Conservation (phyloP, 2,113 vertebrate species). For the Cebus imitator region DNA sequence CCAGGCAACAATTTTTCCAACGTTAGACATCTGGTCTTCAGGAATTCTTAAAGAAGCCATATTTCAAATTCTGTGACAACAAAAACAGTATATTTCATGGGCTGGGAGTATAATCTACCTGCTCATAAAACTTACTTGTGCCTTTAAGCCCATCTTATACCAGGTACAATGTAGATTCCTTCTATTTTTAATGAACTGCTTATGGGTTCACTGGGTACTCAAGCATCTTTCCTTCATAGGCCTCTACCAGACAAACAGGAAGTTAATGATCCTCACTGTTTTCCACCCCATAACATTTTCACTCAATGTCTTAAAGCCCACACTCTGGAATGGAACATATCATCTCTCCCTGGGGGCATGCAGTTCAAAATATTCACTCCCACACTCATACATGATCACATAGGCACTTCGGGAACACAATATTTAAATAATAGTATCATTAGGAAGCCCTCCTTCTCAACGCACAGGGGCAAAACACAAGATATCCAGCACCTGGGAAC, state of each 20-base stretch:
- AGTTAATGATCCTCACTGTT: neutral
- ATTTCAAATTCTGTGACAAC: neutral
- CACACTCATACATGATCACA: neutral
- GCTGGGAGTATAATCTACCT: neutral
- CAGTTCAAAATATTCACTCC: neutral
- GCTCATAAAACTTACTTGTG: neutral
- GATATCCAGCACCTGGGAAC: too few species aligned
- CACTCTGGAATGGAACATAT: neutral
- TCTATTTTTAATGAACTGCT: neutral
- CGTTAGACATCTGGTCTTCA: too few species aligned
- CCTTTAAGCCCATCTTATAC: neutral
- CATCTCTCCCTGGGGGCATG: neutral
- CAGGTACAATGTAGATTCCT: neutral
- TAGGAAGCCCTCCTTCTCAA: neutral
- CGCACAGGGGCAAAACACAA: neutral
- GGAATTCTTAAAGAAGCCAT: too few species aligned
- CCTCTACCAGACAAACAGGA: neutral
- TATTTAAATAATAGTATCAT: neutral
- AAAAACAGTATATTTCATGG: neutral
- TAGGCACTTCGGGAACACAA: neutral
- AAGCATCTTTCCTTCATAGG: neutral
- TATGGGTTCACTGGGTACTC: neutral
- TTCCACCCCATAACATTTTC: neutral
- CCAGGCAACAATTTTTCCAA: too few species aligned
- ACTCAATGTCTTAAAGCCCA: neutral